A percentile compares a stretch with the other conserved stretches of the same genome.
Evolutionary conservation across 2,797 vertebrate genomes (phyloP).

Genomic region (Lagocephalus sceleratus): DNA sequence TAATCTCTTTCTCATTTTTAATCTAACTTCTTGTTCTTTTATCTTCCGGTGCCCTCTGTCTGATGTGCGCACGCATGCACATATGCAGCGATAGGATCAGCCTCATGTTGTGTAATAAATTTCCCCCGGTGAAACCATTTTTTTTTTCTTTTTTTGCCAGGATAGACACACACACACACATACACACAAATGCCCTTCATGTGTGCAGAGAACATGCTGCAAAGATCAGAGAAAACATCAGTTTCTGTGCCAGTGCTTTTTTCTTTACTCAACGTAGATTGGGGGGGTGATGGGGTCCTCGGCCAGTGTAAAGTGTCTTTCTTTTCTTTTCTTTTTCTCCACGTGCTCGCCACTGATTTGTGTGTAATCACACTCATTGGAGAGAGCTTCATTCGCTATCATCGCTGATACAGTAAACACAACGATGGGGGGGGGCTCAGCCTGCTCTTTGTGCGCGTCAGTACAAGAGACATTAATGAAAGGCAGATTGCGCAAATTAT

Average conservation of each 20-base stretch:
- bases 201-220: slow-evolving; percentile 49
- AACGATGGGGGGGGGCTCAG: slow-evolving; percentile 17
- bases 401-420: slow-evolving; percentile 34
- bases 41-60: slow-evolving; percentile 11
- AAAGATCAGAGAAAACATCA: slow-evolving; percentile 69
- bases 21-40: slow-evolving; percentile 8
- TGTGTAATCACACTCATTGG: slow-evolving; percentile 57
- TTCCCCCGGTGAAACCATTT: slow-evolving; percentile 13
- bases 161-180: slow-evolving; percentile 14
- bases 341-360: slow-evolving; percentile 19
- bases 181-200: slow-evolving; percentile 33
- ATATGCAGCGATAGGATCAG: slow-evolving; percentile 32
- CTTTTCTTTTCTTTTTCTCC: too few relatives aligned
- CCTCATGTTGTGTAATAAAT: slow-evolving; percentile 33
- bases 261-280: slow-evolving; percentile 64
- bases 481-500: slow-evolving; percentile 62
- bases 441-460: slow-evolving; percentile 20
- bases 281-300: too few relatives aligned
- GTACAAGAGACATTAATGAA: slow-evolving; percentile 53
- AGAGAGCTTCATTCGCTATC: slow-evolving; percentile 36
- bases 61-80: background rate
- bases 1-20: background rate
- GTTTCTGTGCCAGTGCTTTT: slow-evolving; percentile 58
- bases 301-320: background rate
- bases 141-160: slow-evolving; percentile 2